Evolutionary conservation across 2,797 vertebrate genomes (phyloP).

Genomic region (Spondyliosoma cantharus): DNA sequence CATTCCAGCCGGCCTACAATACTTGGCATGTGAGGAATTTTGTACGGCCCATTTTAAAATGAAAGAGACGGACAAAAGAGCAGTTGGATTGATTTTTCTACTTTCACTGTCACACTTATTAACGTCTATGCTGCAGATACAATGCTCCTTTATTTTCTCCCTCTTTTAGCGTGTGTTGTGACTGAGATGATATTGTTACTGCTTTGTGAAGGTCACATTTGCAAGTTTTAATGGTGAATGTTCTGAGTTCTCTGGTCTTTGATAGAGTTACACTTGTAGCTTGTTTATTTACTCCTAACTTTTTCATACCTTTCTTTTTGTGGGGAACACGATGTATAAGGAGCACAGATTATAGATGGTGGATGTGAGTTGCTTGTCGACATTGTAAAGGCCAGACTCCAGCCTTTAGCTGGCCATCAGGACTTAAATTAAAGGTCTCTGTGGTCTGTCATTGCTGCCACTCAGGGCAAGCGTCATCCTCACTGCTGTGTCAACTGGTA

Average conservation of each 20-base stretch:
- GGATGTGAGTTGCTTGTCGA: conserved; percentile 32
- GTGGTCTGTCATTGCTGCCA: conserved; percentile 61
- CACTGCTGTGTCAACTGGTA: conserved; percentile 35
- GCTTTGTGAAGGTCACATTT: conserved; percentile 66
- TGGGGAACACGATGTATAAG: background rate
- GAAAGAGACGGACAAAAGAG: conserved; percentile 71
- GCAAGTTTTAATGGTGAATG: conserved; percentile 37
- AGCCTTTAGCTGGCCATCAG: conserved; percentile 38
- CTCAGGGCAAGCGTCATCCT: conserved; percentile 42
- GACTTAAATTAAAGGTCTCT: conserved; percentile 64
- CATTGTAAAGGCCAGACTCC: conserved; percentile 28
- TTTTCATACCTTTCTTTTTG: conserved; percentile 22
- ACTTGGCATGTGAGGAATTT: conserved; percentile 75
- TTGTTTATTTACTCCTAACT: conserved; percentile 18
- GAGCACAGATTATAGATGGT: conserved; percentile 36
- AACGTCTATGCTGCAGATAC: conserved; percentile 44
- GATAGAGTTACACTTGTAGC: background rate
- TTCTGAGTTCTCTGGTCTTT: conserved; percentile 20
- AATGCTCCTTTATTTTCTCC: conserved; percentile 64
- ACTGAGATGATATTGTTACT: conserved; percentile 61
- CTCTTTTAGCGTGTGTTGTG: conserved; percentile 57
- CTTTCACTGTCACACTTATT: conserved; percentile 70
- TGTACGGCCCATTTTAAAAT: conserved; percentile 60
- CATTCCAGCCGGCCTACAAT: conserved; percentile 80
- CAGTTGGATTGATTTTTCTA: conserved; percentile 66